These are phyloP conservation scores for Tinea semifulvella DNA, from an alignment of 2,888 invertebrate species.

Conservation along the genomic window DNA sequence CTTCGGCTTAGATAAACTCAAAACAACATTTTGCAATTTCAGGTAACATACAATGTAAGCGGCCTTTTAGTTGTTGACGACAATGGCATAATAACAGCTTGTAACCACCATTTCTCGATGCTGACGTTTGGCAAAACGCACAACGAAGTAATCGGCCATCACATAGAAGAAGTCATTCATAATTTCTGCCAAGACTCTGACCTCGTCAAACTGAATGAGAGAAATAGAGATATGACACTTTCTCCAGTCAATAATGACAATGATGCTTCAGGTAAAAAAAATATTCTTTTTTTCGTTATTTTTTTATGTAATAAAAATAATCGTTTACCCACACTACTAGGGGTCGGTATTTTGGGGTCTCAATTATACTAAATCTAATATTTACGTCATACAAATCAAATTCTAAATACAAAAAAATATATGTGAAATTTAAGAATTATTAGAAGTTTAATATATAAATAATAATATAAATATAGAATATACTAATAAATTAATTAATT, in stretches of 20 bases:
- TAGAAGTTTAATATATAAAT: too few species aligned
- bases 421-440: too few species aligned
- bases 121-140: constrained; percentile 71
- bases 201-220: constrained; percentile 43
- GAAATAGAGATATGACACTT: constrained; percentile 61
- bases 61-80: constrained; percentile 72
- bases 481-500: too few species aligned
- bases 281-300: too few species aligned
- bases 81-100: constrained; percentile 69
- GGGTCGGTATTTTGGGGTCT: too few species aligned
- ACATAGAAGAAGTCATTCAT: constrained; percentile 66
- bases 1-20: too few species aligned
- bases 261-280: constrained; percentile 35
- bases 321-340: too few species aligned
- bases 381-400: too few species aligned
- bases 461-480: too few species aligned
- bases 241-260: constrained; percentile 64
- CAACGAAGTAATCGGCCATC: constrained; percentile 65
- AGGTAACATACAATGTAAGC: constrained; percentile 72
- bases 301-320: too few species aligned
- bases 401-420: too few species aligned
- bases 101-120: constrained; percentile 73
- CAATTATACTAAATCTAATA: too few species aligned
- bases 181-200: constrained; percentile 69
- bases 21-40: constrained; percentile 14